phyloP scores from a whole-genome alignment of 2,113 vertebrate genomes.

The Phrynocephalus versicolor region DNA sequence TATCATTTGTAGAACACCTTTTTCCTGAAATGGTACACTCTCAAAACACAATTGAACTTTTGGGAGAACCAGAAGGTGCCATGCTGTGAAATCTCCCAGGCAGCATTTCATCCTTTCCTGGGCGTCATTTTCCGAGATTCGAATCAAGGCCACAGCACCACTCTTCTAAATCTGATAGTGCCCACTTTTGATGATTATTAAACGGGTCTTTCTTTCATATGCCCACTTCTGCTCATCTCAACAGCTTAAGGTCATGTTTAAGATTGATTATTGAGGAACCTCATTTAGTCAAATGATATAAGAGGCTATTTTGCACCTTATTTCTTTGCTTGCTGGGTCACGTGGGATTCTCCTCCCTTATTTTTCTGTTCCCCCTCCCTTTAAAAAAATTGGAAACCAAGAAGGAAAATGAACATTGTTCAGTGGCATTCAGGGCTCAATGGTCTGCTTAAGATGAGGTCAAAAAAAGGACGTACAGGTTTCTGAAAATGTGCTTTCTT shows the following conservation, averaged over 20 bases:
- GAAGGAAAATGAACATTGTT: slow-evolving; percentile 8
- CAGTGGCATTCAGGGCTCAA: not conserved
- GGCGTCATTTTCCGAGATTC: not conserved
- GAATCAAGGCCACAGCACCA: not conserved
- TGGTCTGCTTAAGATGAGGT: not conserved
- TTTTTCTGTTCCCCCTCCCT: not conserved
- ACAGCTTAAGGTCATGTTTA: not conserved
- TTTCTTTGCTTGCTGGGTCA: not conserved
- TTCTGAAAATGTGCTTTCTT: not conserved
- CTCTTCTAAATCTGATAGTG: not conserved
- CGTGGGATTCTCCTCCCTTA: accelerated
- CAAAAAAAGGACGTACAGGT: not conserved
- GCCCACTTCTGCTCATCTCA: not conserved
- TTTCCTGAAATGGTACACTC: not conserved
- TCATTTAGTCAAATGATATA: not conserved
- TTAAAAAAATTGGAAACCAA: not conserved
- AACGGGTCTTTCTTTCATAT: not conserved
- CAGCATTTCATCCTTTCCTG: not conserved
- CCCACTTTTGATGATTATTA: not conserved
- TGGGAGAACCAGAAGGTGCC: not conserved
- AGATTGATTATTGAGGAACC: not conserved
- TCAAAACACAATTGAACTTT: not conserved
- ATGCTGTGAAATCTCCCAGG: not conserved
- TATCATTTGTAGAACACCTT: no score
- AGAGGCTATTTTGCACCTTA: no score